Evolutionary conservation across 2,113 vertebrate genomes (phyloP).

Genomic region (Bostrychus sinensis): DNA sequence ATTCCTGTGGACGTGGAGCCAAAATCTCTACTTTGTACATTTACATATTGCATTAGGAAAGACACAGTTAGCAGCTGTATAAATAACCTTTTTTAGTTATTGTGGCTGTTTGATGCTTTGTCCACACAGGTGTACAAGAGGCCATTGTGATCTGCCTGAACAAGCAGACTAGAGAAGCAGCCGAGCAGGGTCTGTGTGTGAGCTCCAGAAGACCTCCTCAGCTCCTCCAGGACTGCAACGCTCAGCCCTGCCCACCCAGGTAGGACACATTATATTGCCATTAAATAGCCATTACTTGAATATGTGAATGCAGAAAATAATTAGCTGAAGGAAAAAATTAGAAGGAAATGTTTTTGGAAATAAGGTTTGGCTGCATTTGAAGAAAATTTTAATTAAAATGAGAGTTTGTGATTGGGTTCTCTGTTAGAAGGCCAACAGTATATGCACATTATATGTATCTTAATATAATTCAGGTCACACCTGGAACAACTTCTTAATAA

Average conservation of each 20-base stretch:
- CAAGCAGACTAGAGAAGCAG: conserved; percentile 88
- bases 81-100: background rate
- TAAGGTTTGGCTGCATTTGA: conserved; percentile 37
- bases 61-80: no score
- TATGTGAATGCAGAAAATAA: conserved; percentile 9
- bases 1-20: no score
- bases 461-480: conserved; percentile 11
- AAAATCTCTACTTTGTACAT: no score
- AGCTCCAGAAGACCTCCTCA: conserved; percentile 85
- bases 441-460: conserved; percentile 26
- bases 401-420: conserved; percentile 11
- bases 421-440: conserved; percentile 32
- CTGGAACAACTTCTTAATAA: conserved; percentile 45
- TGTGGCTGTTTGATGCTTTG: conserved; percentile 28
- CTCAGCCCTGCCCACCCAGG: conserved; percentile 91
- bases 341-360: conserved; percentile 26
- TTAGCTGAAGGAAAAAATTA: conserved; percentile 24
- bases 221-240: conserved; percentile 87
- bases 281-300: conserved; percentile 24
- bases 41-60: no score
- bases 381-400: conserved; percentile 48
- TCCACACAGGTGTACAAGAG: conserved; percentile 88
- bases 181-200: conserved; percentile 83
- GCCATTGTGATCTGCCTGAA: conserved; percentile 94
- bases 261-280: conserved; percentile 56